These are phyloP conservation scores for Andrena minutula DNA, from an alignment of 2,888 invertebrate genomes.

Conservation along the genomic window DNA sequence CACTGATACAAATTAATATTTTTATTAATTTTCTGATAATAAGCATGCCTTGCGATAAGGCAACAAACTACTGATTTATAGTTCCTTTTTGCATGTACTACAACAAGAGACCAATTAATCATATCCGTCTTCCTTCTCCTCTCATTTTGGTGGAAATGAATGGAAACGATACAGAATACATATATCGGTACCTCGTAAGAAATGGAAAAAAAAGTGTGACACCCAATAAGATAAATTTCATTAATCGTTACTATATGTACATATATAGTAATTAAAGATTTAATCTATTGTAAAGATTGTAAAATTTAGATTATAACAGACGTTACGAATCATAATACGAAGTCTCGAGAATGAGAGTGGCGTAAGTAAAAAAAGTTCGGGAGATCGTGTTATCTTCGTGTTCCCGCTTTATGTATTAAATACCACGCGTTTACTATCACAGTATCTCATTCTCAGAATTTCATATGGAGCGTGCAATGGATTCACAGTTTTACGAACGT, in stretches of 20 bases:
- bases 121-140: neutral
- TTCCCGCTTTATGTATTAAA: slow-evolving; percentile 1
- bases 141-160: neutral
- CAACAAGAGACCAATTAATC: slow-evolving; percentile 32
- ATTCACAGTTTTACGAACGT: slow-evolving; percentile 22
- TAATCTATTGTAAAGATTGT: slow-evolving; percentile 5
- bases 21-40: slow-evolving; percentile 7
- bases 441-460: slow-evolving; percentile 12
- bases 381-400: neutral
- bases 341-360: slow-evolving; percentile 5
- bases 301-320: slow-evolving; percentile 7
- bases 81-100: slow-evolving; percentile 15
- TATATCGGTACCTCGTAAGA: slow-evolving; percentile 10
- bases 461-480: neutral
- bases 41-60: neutral
- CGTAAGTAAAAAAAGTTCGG: neutral
- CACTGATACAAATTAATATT: neutral
- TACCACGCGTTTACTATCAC: neutral
- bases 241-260: neutral
- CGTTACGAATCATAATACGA: slow-evolving; percentile 3
- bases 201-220: slow-evolving; percentile 11
- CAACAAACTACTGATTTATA: slow-evolving; percentile 24
- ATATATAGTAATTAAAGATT: slow-evolving; percentile 6
- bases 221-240: neutral
- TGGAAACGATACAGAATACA: slow-evolving; percentile 8